These are phyloP conservation scores for Trypoxylus dichotomus DNA, from an alignment of 1,140 invertebrate genomes.

Conservation along the genomic window DNA sequence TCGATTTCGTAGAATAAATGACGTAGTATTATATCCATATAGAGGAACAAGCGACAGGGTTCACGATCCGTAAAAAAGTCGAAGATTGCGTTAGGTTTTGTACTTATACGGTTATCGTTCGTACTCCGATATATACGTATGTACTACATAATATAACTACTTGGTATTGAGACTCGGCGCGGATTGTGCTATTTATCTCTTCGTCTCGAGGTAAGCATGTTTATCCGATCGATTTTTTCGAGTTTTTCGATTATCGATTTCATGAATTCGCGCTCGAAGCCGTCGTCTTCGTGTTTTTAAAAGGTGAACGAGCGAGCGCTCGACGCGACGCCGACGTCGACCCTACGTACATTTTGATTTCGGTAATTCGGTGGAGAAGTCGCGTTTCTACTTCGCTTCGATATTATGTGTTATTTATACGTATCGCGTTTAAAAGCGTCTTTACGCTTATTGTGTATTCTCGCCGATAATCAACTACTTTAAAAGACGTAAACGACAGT, in stretches of 20 bases:
- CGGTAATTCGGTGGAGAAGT: no score
- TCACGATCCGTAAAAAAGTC: not conserved
- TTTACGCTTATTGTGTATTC: no score
- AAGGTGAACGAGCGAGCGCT: no score
- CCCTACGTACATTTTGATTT: no score
- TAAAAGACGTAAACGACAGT: not conserved
- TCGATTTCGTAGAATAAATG: not conserved
- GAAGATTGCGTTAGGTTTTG: slow-evolving; percentile 6
- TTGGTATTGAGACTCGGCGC: not conserved
- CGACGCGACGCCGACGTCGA: no score
- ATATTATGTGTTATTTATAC: not conserved
- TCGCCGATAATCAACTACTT: not conserved
- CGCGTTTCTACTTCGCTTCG: no score
- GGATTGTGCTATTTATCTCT: not conserved
- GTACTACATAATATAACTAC: no score
- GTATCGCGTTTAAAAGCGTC: no score
- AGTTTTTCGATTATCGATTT: no score
- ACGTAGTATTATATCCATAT: slow-evolving; percentile 13
- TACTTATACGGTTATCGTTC: slow-evolving; percentile 2
- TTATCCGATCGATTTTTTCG: not conserved
- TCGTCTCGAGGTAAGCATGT: not conserved
- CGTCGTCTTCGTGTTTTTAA: no score
- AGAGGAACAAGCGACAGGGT: not conserved
- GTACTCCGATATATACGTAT: no score
- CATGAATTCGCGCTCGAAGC: not conserved